Evolutionary conservation across 2,888 invertebrate genomes (phyloP).

Genomic region (Boloria euphrosyne): DNA sequence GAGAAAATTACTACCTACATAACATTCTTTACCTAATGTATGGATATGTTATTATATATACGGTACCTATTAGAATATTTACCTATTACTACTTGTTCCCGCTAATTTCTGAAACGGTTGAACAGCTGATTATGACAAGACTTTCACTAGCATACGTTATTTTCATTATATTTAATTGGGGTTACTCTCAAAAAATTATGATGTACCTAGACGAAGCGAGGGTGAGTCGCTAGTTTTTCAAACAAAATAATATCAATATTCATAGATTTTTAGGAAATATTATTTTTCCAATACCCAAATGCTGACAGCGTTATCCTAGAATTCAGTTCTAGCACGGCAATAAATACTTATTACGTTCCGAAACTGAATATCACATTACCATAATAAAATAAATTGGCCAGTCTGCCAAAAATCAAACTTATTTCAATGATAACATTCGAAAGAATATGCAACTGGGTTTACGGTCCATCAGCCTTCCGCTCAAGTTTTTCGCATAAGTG

Average conservation of each 20-base stretch:
- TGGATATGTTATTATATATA: too few relatives aligned
- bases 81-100: too few relatives aligned
- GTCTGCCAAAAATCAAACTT: conserved; percentile 32
- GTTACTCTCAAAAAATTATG: too few relatives aligned
- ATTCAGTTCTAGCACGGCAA: background rate
- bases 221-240: background rate
- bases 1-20: too few relatives aligned
- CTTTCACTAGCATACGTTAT: too few relatives aligned
- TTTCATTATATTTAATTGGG: too few relatives aligned
- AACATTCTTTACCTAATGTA: too few relatives aligned
- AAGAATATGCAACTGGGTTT: conserved; percentile 44
- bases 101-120: too few relatives aligned
- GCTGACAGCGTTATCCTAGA: background rate
- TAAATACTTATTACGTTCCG: background rate
- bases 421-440: conserved; percentile 37
- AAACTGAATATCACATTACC: conserved; percentile 13
- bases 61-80: too few relatives aligned
- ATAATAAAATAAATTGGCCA: conserved; percentile 25
- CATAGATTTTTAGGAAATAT: background rate
- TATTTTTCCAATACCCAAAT: conserved; percentile 7
- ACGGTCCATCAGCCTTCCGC: conserved; percentile 49
- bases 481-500: conserved; percentile 65
- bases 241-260: background rate
- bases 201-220: too few relatives aligned
- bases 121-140: too few relatives aligned